Evolutionary conservation across 2,797 vertebrate species (phyloP), one percentile per base, ranked within the genome.

Genomic region (Tolypeutes matacus): DNA sequence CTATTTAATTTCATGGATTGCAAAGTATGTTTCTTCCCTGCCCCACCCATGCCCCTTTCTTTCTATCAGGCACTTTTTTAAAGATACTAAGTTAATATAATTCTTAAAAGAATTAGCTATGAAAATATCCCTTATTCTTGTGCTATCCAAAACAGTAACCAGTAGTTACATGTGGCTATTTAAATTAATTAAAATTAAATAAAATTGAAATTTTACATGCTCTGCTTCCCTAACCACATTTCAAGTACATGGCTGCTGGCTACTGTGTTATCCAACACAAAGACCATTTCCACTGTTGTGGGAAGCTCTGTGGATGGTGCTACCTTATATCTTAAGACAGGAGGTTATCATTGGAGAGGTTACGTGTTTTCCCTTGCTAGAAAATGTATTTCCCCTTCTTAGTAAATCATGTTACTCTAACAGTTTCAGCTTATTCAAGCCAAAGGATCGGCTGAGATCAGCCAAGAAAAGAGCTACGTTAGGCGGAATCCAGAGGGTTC

Each of bases 111-210:
- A 77, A 60, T 65, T 70, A 36, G 31, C 49, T 93, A 3, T 88
- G 60, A 78, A 88, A 78, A 62, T 89, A 84, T 6, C 53, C 34
- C n/a, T 60, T 90, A 39, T 46, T 46, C 36, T 29, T n/a, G 27
- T 78, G 36, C 9, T 72, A 10, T 88, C 65, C 31, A 88, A 20
- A 90, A 70, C 18, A 84, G 46, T 46, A 46, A 46, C 46, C 46
- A 46, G 46, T 46, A 69, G 42, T 42, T 8, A 58, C 36, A 23
- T 42, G 21, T 42, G 25, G 2, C 58, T 88, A 51, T 77, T 88
- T 72, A 84, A 42, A 60, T 81, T 87, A 72, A 42, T 72, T 72
- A 67, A 86, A 80, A 64, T 65, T 42, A 51, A 94, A 72, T 72
- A 49, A 53, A 53, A 53, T 53, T 53, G 15, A 88, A 91, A 92